phyloP scores from a whole-genome alignment of 2,113 vertebrate genomes.

The Centrocercus urophasianus region DNA sequence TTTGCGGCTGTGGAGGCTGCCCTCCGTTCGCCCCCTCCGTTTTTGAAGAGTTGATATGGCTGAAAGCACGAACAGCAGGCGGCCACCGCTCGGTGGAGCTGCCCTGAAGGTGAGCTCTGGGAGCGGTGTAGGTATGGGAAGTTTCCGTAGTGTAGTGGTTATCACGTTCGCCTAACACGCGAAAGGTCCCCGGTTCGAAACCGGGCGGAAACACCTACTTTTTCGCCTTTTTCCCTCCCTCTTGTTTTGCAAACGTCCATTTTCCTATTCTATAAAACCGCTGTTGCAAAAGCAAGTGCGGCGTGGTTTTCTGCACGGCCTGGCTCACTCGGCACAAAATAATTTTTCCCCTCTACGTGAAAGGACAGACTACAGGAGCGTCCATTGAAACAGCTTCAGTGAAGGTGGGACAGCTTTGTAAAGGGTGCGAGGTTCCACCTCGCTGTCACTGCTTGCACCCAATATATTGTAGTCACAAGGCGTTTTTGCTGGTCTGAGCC shows the following conservation, averaged over 20 bases:
- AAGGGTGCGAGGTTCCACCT: fast-evolving
- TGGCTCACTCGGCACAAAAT: fast-evolving
- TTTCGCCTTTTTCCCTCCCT: fast-evolving
- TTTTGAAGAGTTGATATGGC: no score
- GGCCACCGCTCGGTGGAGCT: neutral
- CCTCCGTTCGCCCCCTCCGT: no score
- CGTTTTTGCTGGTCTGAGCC: neutral
- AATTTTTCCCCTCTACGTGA: fast-evolving
- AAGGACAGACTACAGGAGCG: fast-evolving
- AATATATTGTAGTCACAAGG: fast-evolving
- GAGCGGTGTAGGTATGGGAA: fast-evolving
- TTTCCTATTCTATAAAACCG: fast-evolving
- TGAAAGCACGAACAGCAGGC: no score
- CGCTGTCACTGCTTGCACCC: neutral
- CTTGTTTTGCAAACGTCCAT: fast-evolving
- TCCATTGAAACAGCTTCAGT: no score
- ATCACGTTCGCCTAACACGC: constrained; percentile 74
- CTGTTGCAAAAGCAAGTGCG: neutral
- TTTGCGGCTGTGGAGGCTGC: fast-evolving
- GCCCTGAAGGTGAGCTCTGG: neutral
- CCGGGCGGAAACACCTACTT: neutral
- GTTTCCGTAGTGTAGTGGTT: constrained; percentile 77
- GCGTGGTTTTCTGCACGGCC: fast-evolving
- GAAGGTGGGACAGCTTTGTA: fast-evolving
- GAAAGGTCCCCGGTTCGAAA: constrained; percentile 72